phyloP scores from a whole-genome alignment of 2,797 vertebrate species.

The Hypotaenidia okinawae region DNA sequence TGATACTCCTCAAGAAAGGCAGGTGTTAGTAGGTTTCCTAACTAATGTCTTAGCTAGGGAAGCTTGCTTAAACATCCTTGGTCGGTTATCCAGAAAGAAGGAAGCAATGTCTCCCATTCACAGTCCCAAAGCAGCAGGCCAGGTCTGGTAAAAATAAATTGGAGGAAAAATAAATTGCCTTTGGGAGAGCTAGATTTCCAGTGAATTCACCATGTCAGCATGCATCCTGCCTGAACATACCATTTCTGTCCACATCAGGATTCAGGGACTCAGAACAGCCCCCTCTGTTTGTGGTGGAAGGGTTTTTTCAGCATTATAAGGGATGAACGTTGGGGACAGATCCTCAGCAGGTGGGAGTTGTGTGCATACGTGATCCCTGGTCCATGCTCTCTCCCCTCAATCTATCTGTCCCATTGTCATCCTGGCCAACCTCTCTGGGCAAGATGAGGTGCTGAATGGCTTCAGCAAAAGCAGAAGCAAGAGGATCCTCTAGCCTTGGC shows the following conservation, averaged over 20 bases:
- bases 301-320: not conserved
- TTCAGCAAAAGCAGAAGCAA: not conserved
- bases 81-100: not conserved
- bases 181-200: not conserved
- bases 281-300: not conserved
- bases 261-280: not conserved
- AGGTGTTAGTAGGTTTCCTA: not conserved
- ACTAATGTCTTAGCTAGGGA: not conserved
- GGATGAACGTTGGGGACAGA: not conserved
- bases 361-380: not conserved
- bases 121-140: not conserved
- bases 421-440: not conserved
- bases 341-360: not conserved
- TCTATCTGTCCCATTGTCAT: not conserved
- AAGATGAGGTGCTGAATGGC: not conserved
- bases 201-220: not conserved
- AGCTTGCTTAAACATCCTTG: not conserved
- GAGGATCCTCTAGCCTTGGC: not conserved
- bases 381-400: no score
- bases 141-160: not conserved
- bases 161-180: not conserved
- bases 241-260: not conserved
- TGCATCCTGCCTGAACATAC: not conserved
- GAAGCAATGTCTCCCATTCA: not conserved
- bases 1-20: not conserved